Percentiles rank a stretch among this genome's conserved stretches.
Conservation (phyloP, 2,888 invertebrate species). For the Eretmocerus hayati region DNA sequence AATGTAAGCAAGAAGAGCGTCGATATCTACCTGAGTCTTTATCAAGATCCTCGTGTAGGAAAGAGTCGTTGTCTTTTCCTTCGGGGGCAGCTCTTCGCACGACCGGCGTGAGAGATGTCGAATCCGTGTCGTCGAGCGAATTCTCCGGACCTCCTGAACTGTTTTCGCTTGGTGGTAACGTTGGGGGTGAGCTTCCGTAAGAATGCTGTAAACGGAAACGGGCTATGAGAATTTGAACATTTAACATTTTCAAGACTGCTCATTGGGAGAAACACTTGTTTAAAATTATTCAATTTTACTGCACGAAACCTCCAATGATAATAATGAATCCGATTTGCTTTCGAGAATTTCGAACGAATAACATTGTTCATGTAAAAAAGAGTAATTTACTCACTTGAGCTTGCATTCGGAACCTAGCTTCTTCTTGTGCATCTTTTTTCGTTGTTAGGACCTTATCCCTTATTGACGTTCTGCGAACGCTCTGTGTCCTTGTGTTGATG, state of each 20-base stretch:
- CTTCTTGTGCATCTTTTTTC: constrained; percentile 90
- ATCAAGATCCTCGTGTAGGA: constrained; percentile 54
- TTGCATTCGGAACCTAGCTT: constrained; percentile 69
- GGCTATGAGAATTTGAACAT: no score
- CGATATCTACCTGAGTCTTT: constrained; percentile 49
- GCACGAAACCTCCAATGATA: no score
- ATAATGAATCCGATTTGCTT: no score
- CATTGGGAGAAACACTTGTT: no score
- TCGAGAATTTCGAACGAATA: no score
- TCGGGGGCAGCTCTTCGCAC: constrained; percentile 63
- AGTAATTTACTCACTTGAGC: no score
- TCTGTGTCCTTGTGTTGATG: constrained; percentile 77
- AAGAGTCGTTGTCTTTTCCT: constrained; percentile 72
- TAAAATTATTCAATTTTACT: no score
- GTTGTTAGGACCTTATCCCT: constrained; percentile 90
- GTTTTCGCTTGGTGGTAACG: constrained; percentile 28
- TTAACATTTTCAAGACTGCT: no score
- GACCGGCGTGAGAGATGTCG: constrained; percentile 42
- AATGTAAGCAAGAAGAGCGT: constrained; percentile 30
- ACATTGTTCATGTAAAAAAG: no score
- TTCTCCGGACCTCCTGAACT: constrained; percentile 27
- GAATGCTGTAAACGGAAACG: constrained; percentile 11
- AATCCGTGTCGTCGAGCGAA: constrained; percentile 28
- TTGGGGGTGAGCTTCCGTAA: constrained; percentile 25
- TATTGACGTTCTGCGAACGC: constrained; percentile 86